These are phyloP conservation scores for Loris lydekkerianus DNA, from an alignment of 2,797 vertebrate genomes.

Conservation along the genomic window DNA sequence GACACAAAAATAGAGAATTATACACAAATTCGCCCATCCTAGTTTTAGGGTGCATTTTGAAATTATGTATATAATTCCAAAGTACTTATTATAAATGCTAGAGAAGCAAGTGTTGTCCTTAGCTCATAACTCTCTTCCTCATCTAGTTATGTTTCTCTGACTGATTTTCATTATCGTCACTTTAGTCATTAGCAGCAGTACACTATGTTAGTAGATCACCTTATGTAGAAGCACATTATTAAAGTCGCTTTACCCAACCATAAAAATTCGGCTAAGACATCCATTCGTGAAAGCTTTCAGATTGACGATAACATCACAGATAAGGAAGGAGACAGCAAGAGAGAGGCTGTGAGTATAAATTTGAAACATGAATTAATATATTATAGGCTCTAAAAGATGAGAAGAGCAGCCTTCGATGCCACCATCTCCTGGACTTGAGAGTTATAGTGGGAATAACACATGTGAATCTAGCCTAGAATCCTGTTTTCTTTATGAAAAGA, in stretches of 20 bases:
- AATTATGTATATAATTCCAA: background rate
- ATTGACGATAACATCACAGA: background rate
- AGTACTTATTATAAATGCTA: background rate
- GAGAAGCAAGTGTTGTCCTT: background rate
- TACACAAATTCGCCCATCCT: background rate
- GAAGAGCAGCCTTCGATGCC: too few species aligned
- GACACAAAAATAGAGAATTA: background rate
- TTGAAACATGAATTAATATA: background rate
- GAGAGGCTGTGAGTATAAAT: background rate
- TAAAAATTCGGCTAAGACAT: background rate
- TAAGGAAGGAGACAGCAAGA: background rate
- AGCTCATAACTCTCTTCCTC: background rate
- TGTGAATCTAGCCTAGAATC: background rate
- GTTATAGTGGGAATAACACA: accelerated
- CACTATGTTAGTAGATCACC: background rate
- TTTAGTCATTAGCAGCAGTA: background rate
- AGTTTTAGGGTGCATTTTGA: background rate
- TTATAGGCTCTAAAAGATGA: background rate
- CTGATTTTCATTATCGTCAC: background rate
- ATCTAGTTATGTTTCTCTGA: background rate
- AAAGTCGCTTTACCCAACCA: background rate
- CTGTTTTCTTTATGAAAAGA: background rate
- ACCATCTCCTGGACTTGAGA: accelerated
- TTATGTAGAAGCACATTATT: background rate
- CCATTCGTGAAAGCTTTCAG: background rate